These are phyloP conservation scores for Alethe castanea DNA, from an alignment of 2,113 vertebrate species.

Conservation along the genomic window DNA sequence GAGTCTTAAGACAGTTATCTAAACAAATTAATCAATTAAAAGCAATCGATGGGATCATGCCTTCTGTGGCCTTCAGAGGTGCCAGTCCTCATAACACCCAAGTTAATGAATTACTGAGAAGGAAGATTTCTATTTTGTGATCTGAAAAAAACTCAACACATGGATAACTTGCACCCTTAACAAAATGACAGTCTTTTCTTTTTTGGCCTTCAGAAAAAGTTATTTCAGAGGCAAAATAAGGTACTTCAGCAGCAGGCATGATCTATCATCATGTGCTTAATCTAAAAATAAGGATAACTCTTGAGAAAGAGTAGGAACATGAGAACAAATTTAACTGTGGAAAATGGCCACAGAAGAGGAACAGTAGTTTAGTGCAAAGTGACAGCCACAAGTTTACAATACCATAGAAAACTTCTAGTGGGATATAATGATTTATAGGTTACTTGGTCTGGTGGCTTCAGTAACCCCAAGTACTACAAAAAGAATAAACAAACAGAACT, in stretches of 20 bases:
- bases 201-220: background rate
- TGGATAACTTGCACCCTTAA: background rate
- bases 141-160: background rate
- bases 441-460: background rate
- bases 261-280: background rate
- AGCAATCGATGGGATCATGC: background rate
- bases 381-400: background rate
- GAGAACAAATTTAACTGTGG: constrained; percentile 23
- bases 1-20: background rate
- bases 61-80: background rate
- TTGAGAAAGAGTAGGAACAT: constrained; percentile 5
- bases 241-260: background rate
- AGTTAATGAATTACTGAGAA: background rate
- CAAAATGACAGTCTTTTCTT: background rate
- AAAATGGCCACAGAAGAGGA: constrained; percentile 8
- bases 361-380: background rate
- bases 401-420: background rate
- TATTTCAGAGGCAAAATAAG: background rate
- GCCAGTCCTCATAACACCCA: background rate
- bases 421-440: background rate
- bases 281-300: constrained; percentile 53
- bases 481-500: background rate
- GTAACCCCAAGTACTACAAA: background rate
- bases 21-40: background rate
- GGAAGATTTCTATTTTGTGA: background rate